Evolutionary conservation across 53 echinoderm and acorn worm species (phyloP).

Genomic region (Zoroaster sp.): DNA sequence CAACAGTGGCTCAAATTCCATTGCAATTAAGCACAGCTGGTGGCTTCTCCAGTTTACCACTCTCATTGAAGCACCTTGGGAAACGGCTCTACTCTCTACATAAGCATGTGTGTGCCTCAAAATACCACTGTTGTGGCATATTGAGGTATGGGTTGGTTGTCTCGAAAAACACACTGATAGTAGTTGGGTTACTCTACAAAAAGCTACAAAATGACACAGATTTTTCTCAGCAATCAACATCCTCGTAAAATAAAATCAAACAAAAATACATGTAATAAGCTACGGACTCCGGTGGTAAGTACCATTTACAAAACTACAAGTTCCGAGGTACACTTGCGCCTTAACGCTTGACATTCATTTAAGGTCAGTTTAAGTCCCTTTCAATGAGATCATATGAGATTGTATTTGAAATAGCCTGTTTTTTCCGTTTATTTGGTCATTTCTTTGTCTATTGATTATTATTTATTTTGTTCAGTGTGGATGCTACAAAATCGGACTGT

Average conservation of each 20-base stretch:
- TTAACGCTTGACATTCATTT: not conserved
- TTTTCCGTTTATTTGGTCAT: not conserved
- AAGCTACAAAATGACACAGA: not conserved
- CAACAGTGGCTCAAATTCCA: too few species aligned
- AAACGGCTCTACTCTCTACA: too few species aligned
- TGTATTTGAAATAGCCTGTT: not conserved
- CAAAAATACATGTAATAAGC: not conserved
- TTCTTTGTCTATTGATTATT: not conserved
- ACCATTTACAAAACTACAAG: not conserved
- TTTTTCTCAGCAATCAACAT: not conserved
- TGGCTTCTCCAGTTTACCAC: too few species aligned
- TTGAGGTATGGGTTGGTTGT: too few species aligned
- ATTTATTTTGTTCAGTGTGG: conserved; percentile 12
- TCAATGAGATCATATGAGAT: not conserved
- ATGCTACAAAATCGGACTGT: conserved; percentile 28
- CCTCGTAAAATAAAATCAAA: not conserved
- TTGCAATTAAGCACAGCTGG: too few species aligned
- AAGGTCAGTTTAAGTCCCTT: not conserved
- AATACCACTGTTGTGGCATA: too few species aligned
- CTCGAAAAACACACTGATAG: too few species aligned
- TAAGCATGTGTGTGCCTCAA: too few species aligned
- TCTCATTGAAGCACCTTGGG: too few species aligned
- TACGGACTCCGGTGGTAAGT: too few species aligned
- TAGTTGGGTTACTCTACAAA: not conserved
- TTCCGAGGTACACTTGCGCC: not conserved